Evolutionary conservation across 2,888 invertebrate genomes (phyloP), one percentile per base, ranked within the genome.

Genomic region (Phengaris alcon): DNA sequence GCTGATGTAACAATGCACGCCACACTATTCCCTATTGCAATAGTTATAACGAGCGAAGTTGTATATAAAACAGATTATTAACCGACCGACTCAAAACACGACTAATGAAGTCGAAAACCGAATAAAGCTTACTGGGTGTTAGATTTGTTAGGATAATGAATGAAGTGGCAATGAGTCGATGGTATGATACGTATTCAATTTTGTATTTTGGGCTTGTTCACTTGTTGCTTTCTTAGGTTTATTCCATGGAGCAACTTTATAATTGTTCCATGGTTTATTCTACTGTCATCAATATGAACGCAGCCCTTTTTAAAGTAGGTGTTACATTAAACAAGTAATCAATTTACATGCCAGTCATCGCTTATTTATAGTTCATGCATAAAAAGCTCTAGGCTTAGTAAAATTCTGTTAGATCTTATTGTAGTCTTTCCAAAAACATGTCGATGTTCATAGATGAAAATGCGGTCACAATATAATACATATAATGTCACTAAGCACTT

Each of bases 91-190:
- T 79, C 76, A 75, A 78, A 81, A 79, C 77, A 75, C 74, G 72
- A 55, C 76, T 79, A 79, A 81, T 79, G 79, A 80, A 80, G 78
- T 79, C 79, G 69, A 72, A 74, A 76, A 77, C 76, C 70, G 69
- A 59, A 76, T 75, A 77, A 76, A 79, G 73, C 76, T 68, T 75
- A 76, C 73, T 77, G 78, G 75, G 77, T 78, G 79, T 76, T 78
- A 77, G 77, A 79, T 78, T 77, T 75, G 75, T 73, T 73, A 75
- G 75, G 72, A 76, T 77, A 75, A 78, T 77, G 77, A 76, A 78
- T 77, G 75, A 74, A 51, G 48, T 64, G 54, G 72, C 22, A 52
- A 72, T 72, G 72, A 72, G 9, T 64, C 35, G 64, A 12, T 10
- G 52, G 13, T 72, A 72, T 22, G 54, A 72, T 72, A 69, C 46